phyloP scores from a whole-genome alignment of 2,888 invertebrate species.

The Tetanocera ferruginea region DNA sequence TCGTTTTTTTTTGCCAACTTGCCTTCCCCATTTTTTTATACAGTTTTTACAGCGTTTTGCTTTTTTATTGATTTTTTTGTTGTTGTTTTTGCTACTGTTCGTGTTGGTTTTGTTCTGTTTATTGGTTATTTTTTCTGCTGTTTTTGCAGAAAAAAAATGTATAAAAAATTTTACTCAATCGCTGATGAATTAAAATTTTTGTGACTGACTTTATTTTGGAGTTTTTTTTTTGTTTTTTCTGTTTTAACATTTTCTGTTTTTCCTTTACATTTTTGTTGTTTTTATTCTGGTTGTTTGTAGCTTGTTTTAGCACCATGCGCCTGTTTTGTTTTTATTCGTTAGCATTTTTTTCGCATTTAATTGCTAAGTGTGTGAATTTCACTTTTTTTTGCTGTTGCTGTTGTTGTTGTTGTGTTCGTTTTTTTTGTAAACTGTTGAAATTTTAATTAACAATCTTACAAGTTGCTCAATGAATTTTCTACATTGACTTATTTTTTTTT shows the following conservation, averaged over 20 bases:
- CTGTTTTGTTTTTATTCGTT: conserved; percentile 11
- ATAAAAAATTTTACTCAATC: conserved; percentile 6
- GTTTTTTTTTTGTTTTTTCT: conserved; percentile 22
- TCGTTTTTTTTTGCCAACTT: background rate
- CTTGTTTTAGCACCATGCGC: conserved; percentile 36
- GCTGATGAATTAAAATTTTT: conserved; percentile 30
- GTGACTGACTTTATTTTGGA: conserved; percentile 17
- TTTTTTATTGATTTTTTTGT: conserved; percentile 31
- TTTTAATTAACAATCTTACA: conserved; percentile 24
- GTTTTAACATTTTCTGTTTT: conserved; percentile 11
- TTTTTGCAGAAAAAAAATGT: conserved; percentile 20
- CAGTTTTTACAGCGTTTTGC: conserved; percentile 13
- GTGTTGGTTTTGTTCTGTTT: conserved; percentile 24
- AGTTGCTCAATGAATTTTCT: conserved; percentile 12
- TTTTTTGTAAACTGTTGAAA: conserved; percentile 40
- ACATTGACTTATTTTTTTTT: background rate
- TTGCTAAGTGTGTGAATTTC: conserved; percentile 46
- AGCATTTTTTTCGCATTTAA: conserved; percentile 16
- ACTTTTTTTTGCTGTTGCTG: no score
- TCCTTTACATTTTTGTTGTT: conserved; percentile 30
- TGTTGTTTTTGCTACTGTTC: conserved; percentile 20
- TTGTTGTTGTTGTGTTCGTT: conserved; percentile 28
- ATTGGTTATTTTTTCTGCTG: conserved; percentile 30
- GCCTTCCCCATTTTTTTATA: background rate
- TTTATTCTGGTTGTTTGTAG: conserved; percentile 20